phyloP scores from a whole-genome alignment of 2,888 invertebrate species.

The Drosophila pegasa region DNA sequence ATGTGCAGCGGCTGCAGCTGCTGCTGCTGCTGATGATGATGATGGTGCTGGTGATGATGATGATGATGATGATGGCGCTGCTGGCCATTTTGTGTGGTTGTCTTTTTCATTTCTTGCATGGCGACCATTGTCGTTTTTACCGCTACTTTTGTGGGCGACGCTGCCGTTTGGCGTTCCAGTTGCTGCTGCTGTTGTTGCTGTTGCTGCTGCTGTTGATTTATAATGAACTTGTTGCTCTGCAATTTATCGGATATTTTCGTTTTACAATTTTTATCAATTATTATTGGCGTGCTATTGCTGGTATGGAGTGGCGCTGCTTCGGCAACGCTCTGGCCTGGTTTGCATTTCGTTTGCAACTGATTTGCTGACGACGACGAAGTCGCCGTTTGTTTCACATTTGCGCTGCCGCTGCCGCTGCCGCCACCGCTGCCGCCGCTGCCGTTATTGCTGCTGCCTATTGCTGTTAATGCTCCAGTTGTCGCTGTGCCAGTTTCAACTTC shows the following conservation, averaged over 20 bases:
- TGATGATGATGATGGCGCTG: constrained; percentile 73
- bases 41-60: constrained; percentile 44
- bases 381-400: constrained; percentile 49
- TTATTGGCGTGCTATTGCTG: constrained; percentile 27
- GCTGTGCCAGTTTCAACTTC: constrained; percentile 72
- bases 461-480: constrained; percentile 73
- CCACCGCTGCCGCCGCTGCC: constrained; percentile 32
- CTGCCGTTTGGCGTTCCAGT: constrained; percentile 44
- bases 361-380: constrained; percentile 75
- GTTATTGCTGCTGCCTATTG: constrained; percentile 24
- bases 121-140: constrained; percentile 86
- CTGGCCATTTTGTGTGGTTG: constrained; percentile 80
- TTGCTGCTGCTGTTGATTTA: constrained; percentile 74
- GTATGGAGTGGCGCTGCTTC: constrained; percentile 45
- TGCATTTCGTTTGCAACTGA: constrained; percentile 84
- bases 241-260: constrained; percentile 82
- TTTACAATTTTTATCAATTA: constrained; percentile 61
- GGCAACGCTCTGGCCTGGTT: constrained; percentile 79
- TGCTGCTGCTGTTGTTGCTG: constrained; percentile 45
- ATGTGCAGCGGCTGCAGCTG: constrained; percentile 31
- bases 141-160: constrained; percentile 67
- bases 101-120: constrained; percentile 85
- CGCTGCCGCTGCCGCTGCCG: constrained; percentile 33
- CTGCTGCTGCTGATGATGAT: constrained; percentile 34
- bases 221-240: constrained; percentile 82